Evolutionary conservation across 2,113 vertebrate species (phyloP).

Genomic region (Lamprotornis superbus): DNA sequence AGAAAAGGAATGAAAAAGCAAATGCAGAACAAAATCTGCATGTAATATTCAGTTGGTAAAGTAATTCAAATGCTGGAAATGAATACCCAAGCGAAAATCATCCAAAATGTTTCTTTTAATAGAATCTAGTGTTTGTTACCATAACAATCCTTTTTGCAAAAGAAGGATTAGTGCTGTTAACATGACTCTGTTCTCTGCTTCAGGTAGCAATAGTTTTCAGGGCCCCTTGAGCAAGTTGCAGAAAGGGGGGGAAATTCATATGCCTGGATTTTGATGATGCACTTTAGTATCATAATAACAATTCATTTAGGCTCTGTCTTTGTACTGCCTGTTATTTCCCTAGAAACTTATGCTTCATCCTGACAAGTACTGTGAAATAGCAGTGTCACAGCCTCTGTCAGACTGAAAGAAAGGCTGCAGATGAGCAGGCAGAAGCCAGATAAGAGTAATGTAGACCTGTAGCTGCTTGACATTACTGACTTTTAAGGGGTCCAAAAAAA

Average conservation of each 20-base stretch:
- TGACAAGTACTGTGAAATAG: background rate
- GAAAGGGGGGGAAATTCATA: background rate
- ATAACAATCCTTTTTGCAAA: slow-evolving; percentile 13
- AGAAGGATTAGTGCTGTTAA: slow-evolving; percentile 15
- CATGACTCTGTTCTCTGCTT: background rate
- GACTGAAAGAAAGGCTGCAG: background rate
- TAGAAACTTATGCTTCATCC: background rate
- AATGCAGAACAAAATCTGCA: background rate
- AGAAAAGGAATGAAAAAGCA: background rate
- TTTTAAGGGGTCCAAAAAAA: slow-evolving; percentile 33
- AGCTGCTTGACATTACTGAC: slow-evolving; percentile 20
- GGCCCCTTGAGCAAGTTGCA: background rate
- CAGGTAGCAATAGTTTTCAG: background rate
- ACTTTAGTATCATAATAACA: background rate
- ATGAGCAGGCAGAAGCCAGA: background rate
- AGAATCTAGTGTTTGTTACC: slow-evolving; percentile 26
- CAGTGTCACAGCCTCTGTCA: background rate
- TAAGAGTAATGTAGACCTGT: background rate
- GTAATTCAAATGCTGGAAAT: background rate
- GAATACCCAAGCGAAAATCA: background rate
- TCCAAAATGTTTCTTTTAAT: background rate
- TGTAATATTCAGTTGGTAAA: background rate
- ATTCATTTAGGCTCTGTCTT: background rate
- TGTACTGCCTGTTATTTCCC: background rate
- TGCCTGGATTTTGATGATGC: slow-evolving; percentile 17